These are phyloP conservation scores for Ophthalmolycus amberensis DNA, from an alignment of 2,113 vertebrate genomes.

Conservation along the genomic window DNA sequence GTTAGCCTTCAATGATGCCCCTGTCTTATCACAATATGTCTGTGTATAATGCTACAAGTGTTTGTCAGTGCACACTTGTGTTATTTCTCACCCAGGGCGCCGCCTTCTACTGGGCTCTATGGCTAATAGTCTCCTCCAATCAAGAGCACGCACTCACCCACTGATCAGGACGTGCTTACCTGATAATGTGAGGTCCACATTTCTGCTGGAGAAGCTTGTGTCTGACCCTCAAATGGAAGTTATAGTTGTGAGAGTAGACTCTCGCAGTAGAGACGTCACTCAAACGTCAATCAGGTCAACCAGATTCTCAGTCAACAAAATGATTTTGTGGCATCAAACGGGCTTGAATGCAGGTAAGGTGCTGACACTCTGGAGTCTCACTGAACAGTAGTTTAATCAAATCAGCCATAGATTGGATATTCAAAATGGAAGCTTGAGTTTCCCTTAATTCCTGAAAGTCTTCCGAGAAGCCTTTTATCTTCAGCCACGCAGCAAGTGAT, in stretches of 20 bases:
- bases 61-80: background rate
- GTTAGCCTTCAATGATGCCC: constrained; percentile 7
- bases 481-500: constrained; percentile 68
- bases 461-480: constrained; percentile 61
- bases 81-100: background rate
- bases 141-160: background rate
- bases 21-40: constrained; percentile 3
- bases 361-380: background rate
- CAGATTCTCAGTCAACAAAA: constrained; percentile 13
- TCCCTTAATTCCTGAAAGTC: constrained; percentile 55
- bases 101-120: background rate
- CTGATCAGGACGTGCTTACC: background rate
- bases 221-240: constrained; percentile 7
- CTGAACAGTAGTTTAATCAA: constrained; percentile 16
- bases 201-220: constrained; percentile 21
- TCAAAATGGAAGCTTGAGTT: constrained; percentile 37
- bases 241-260: background rate
- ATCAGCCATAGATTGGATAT: background rate
- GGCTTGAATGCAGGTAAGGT: constrained; percentile 2
- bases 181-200: constrained; percentile 2
- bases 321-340: constrained; percentile 6
- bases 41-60: background rate
- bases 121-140: background rate
- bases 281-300: constrained; percentile 22
- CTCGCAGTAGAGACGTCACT: constrained; percentile 33